phyloP scores from a whole-genome alignment of 2,113 vertebrate genomes.

The Raja brachyura region DNA sequence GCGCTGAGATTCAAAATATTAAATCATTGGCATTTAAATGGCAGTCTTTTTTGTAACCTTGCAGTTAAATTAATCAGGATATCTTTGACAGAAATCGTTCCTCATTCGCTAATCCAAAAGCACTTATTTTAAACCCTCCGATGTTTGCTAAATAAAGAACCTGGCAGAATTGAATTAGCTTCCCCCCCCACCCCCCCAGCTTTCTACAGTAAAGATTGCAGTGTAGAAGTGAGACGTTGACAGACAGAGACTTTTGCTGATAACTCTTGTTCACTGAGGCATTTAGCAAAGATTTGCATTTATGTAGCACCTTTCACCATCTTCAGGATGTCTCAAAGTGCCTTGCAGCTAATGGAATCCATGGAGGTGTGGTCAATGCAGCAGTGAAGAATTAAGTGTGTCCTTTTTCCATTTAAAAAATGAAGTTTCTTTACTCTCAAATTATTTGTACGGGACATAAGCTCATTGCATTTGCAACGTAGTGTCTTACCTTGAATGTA shows the following conservation, averaged over 20 bases:
- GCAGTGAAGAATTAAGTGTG: background rate
- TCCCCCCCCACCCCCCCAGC: background rate
- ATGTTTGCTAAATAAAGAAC: background rate
- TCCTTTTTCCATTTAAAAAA: background rate
- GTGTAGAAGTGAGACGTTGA: background rate
- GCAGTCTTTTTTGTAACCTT: background rate
- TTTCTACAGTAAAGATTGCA: constrained; percentile 4
- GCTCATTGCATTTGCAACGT: background rate
- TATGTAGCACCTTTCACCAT: background rate
- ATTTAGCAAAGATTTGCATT: background rate
- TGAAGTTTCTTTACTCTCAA: background rate
- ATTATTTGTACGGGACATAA: background rate
- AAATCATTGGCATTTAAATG: background rate
- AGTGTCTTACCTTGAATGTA: background rate
- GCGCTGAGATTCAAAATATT: background rate
- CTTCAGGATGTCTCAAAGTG: background rate
- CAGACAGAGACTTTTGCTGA: background rate
- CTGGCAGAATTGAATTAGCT: background rate
- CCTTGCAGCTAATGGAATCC: background rate
- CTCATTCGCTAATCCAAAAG: background rate
- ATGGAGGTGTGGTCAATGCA: background rate
- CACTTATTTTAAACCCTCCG: constrained; percentile 13
- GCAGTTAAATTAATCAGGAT: background rate
- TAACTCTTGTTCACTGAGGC: background rate
- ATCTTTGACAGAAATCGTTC: background rate